Base-by-base conservation (phyloP, 2,797 vertebrate genomes). In the Poecile montanus region DNA sequence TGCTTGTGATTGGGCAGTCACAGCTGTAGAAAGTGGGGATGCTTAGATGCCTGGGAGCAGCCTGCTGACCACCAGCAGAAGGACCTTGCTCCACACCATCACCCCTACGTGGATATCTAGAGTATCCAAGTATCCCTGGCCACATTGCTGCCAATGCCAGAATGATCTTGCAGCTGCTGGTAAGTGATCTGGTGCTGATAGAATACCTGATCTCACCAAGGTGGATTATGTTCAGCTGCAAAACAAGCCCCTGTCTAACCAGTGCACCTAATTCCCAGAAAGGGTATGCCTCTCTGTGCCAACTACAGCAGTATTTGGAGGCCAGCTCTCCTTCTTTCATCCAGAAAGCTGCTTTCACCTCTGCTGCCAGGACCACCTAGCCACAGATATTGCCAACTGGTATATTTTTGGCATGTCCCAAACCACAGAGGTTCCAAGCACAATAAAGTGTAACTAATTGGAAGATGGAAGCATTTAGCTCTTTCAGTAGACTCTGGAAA, bases 321-420 rank as follows among this genome's bases (percentile, higher is more conserved):
- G 70, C 82, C 70, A 78, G 17, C 34, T 93, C 42, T 62, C 54
- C 68, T 50, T 23, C 44, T 58, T 87, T 74, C 56, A 81, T 71
- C 70, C 62, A 88, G 45, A 70, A 66, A 50, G 56, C 62, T 54
- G 58, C 66, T 83, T 80, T 92, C 60, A 45, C 54, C 20, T 84
- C 85, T 88, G 40, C 85, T 92, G 85, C 94, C 89, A 88, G 80
- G 76, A 93, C 91, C 91, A 94, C 89, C 79, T 92, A 93, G 66
- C 58, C 65, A 44, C 45, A 34, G 70, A 60, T 66, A 34, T 65
- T 89, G 75, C 79, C 66, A 85, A n/a, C 53, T 60, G 40, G 61
- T 71, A 4, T 76, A n/a, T 79, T 84, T 91, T 60, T 89, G 92
- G 66, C 82, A 81, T 3, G 2, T 79, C 47, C 42, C 58, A 86